Conservation (phyloP, 1,140 invertebrate genomes). For the Trichonephila inaurata region DNA sequence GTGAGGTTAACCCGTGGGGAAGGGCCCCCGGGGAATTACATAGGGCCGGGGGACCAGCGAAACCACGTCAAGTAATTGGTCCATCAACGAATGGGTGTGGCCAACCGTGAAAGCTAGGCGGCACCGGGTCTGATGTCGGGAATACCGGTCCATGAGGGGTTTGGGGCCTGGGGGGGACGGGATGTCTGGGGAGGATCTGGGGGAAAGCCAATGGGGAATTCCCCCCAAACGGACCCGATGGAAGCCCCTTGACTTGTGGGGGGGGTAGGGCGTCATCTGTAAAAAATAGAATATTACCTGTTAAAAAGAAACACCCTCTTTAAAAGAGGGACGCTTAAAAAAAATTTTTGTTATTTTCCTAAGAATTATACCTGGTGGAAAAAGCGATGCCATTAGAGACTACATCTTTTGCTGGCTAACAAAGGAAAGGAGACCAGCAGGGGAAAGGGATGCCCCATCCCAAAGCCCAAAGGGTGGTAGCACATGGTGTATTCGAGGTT, state of each 20-base stretch:
- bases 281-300: neutral
- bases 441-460: too few species aligned
- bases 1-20: constrained; percentile 69
- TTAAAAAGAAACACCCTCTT: too few species aligned
- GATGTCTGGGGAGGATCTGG: constrained; percentile 35
- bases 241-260: constrained; percentile 44
- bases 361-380: too few species aligned
- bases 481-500: too few species aligned
- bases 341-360: too few species aligned
- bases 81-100: constrained; percentile 52
- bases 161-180: constrained; percentile 20
- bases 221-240: constrained; percentile 24
- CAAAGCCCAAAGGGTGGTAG: too few species aligned
- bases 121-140: constrained; percentile 65
- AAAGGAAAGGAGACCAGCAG: too few species aligned
- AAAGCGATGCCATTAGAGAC: too few species aligned
- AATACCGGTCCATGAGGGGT: constrained; percentile 51
- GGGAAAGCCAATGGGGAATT: constrained; percentile 57
- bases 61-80: constrained; percentile 75
- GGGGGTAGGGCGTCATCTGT: neutral
- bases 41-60: constrained; percentile 69
- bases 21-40: constrained; percentile 76
- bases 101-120: constrained; percentile 26
- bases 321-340: too few species aligned
- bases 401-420: too few species aligned